phyloP scores from a whole-genome alignment of 2,113 vertebrate genomes.

The Rhipidura dahli region DNA sequence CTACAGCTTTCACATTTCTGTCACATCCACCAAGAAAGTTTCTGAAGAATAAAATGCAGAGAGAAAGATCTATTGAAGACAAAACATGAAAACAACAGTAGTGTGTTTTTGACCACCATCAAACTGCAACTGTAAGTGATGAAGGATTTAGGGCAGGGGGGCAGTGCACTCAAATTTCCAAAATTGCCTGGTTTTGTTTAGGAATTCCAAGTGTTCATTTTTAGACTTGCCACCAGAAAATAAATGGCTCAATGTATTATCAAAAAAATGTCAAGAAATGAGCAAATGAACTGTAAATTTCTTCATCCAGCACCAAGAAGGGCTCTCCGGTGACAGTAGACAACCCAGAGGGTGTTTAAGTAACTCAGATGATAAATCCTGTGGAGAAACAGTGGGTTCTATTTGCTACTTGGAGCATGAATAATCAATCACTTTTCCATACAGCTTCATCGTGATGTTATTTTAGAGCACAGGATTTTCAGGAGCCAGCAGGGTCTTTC shows the following conservation, averaged over 20 bases:
- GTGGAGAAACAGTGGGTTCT: background rate
- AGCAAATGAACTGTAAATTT: background rate
- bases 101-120: background rate
- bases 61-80: background rate
- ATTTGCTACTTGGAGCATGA: background rate
- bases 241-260: background rate
- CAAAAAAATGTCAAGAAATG: background rate
- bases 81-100: background rate
- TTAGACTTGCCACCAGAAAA: background rate
- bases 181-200: background rate
- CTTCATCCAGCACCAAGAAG: background rate
- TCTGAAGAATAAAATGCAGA: background rate
- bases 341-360: background rate
- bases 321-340: background rate
- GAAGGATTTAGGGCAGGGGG: background rate
- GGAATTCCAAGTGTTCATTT: background rate
- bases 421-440: background rate
- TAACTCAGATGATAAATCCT: background rate
- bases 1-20: background rate
- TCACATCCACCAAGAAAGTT: background rate
- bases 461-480: background rate
- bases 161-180: background rate
- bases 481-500: background rate
- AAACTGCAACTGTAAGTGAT: background rate
- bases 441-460: background rate